Evolutionary conservation across 2,888 invertebrate species (phyloP).

Genomic region (Sinhomidia bicolor): DNA sequence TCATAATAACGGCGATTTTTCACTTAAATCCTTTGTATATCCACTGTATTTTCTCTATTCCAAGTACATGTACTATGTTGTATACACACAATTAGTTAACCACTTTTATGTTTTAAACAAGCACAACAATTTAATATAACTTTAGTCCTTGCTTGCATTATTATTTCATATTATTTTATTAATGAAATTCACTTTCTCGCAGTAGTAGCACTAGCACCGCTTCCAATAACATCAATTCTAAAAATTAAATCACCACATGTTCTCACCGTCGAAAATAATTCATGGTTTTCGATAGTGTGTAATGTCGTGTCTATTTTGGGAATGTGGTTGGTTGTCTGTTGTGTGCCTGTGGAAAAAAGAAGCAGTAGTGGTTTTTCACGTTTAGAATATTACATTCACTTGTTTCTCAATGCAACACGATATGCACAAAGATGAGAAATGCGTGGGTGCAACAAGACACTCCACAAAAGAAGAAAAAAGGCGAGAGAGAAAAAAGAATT

Average conservation of each 20-base stretch:
- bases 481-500: conserved; percentile 20
- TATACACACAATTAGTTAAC: neutral
- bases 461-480: conserved; percentile 43
- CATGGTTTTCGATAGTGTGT: conserved; percentile 3
- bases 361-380: neutral
- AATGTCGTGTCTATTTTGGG: neutral
- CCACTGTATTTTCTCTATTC: no score
- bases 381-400: conserved; percentile 26
- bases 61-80: no score
- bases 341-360: conserved; percentile 26
- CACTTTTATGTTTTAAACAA: neutral
- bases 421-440: conserved; percentile 52
- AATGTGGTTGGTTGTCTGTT: neutral
- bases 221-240: neutral
- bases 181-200: neutral
- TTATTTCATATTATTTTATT: neutral
- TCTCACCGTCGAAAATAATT: conserved; percentile 56
- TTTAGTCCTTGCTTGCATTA: neutral
- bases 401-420: conserved; percentile 41
- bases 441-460: conserved; percentile 67
- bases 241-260: conserved; percentile 62
- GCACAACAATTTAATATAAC: neutral
- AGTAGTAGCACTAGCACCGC: neutral
- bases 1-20: conserved; percentile 52
- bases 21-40: no score